Percentiles rank a stretch among this genome's conserved stretches.
phyloP scores from a whole-genome alignment of 92 coral and sea anemone genomes.

The Porites lobata region DNA sequence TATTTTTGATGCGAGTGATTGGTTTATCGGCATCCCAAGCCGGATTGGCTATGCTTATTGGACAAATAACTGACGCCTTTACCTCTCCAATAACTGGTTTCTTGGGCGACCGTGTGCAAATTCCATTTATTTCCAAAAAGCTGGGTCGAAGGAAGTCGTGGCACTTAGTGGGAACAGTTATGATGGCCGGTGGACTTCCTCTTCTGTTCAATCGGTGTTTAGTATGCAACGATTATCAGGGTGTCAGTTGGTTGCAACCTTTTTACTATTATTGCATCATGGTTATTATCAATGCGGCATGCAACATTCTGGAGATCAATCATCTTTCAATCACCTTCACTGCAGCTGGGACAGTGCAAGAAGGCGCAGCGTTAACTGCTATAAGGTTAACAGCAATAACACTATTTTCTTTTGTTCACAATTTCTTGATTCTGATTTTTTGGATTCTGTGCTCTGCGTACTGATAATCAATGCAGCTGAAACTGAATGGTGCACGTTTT shows the following conservation, averaged over 20 bases:
- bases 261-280: constrained; percentile 32
- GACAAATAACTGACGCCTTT: constrained; percentile 64
- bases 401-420: not conserved
- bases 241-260: constrained; percentile 38
- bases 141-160: constrained; percentile 74
- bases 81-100: constrained; percentile 61
- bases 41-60: constrained; percentile 69
- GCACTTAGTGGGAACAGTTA: constrained; percentile 67
- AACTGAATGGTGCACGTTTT: too few relatives aligned
- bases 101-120: constrained; percentile 54
- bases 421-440: too few relatives aligned
- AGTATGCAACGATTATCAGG: constrained; percentile 38
- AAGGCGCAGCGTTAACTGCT: constrained; percentile 62
- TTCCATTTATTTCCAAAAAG: constrained; percentile 58
- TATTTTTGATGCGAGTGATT: constrained; percentile 69
- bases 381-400: constrained; percentile 37
- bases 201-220: constrained; percentile 67
- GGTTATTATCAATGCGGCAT: constrained; percentile 41
- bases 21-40: constrained; percentile 64
- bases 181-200: constrained; percentile 49
- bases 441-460: not conserved
- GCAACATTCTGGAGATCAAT: constrained; percentile 66
- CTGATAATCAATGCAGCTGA: too few relatives aligned
- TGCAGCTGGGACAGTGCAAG: constrained; percentile 44
- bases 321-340: constrained; percentile 64